Evolutionary conservation across 2,797 vertebrate species (phyloP).

Genomic region (Parauchenoglanis punctatus): DNA sequence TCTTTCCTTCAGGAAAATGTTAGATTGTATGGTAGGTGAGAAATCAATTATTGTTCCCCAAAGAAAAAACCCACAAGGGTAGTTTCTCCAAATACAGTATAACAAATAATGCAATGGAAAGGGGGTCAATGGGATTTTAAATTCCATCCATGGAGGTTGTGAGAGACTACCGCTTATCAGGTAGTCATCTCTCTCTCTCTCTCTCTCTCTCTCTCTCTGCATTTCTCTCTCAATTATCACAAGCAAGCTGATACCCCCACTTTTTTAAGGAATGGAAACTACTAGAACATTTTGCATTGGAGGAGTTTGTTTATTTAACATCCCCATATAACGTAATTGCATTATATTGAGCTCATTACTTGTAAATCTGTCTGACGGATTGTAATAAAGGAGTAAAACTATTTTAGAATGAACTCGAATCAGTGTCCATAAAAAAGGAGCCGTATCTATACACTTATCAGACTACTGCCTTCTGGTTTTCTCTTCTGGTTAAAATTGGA

Average conservation of each 20-base stretch:
- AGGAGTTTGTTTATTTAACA: background rate
- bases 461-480: background rate
- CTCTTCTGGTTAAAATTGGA: background rate
- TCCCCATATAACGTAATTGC: background rate
- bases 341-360: conserved; percentile 3
- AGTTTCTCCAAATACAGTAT: background rate
- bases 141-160: conserved; percentile 7
- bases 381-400: background rate
- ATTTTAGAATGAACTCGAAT: background rate
- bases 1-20: background rate
- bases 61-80: background rate
- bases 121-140: conserved; percentile 6
- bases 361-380: background rate
- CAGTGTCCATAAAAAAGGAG: background rate
- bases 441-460: background rate
- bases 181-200: background rate
- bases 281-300: background rate
- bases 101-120: background rate
- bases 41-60: background rate
- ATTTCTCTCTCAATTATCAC: background rate
- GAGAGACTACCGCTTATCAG: background rate
- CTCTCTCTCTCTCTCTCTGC: too few species aligned
- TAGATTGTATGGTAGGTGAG: background rate
- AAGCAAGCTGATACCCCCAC: background rate
- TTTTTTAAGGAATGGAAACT: background rate